Percentiles rank a stretch among this genome's conserved stretches.
These are phyloP conservation scores for Ophioninae sp. DNA, from an alignment of 2,888 invertebrate species.

Conservation along the genomic window DNA sequence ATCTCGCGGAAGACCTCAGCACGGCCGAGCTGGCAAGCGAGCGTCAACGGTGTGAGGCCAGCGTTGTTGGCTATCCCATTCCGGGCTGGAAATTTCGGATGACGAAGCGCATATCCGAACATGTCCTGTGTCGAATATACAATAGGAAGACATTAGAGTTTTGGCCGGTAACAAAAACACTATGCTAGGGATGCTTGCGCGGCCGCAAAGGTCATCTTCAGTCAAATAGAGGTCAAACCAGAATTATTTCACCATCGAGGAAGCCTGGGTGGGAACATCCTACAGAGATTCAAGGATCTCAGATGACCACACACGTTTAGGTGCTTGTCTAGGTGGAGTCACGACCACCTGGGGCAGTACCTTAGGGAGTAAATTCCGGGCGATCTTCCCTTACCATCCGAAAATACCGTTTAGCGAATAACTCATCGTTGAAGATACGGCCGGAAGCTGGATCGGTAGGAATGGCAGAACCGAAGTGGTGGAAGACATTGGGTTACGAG, in stretches of 20 bases:
- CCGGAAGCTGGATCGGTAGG: background rate
- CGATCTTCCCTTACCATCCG: conserved; percentile 49
- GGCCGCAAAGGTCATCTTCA: conserved; percentile 33
- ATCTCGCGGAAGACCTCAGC: conserved; percentile 98
- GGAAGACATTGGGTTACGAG: conserved; percentile 30
- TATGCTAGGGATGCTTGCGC: conserved; percentile 2
- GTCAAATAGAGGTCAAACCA: conserved; percentile 58
- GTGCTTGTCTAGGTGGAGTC: conserved; percentile 17
- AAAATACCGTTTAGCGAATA: conserved; percentile 59
- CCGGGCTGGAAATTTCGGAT: conserved; percentile 95
- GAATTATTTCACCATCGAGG: conserved; percentile 42
- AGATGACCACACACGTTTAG: background rate
- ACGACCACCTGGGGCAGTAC: conserved; percentile 41
- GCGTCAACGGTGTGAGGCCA: conserved; percentile 96
- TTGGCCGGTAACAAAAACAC: background rate
- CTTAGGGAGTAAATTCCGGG: conserved; percentile 52
- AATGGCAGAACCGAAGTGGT: background rate
- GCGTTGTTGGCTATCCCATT: conserved; percentile 94
- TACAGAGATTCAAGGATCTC: background rate
- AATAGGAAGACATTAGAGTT: conserved; percentile 34
- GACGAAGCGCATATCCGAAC: conserved; percentile 98
- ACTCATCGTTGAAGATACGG: conserved; percentile 37
- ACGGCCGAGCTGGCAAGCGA: conserved; percentile 97
- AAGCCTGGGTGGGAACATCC: background rate
- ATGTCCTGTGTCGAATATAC: conserved; percentile 87